Conservation (phyloP, 2,797 vertebrate genomes). For the Balearica regulorum region DNA sequence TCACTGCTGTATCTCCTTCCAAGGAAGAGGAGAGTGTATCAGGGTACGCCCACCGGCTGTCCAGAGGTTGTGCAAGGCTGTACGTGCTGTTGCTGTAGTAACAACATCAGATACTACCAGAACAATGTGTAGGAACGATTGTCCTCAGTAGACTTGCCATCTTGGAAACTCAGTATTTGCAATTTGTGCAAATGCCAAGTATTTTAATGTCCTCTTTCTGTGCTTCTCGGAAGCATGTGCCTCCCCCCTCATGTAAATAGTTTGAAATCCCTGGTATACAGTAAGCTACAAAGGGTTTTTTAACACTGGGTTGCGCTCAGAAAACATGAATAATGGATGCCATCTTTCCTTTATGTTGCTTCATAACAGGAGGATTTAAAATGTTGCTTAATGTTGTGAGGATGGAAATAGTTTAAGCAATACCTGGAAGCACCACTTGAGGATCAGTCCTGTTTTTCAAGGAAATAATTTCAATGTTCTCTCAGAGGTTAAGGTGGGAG, state of each 20-base stretch:
- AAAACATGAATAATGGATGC: not conserved
- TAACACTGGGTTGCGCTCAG: not conserved
- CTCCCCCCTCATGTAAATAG: not conserved
- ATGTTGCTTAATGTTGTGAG: not conserved
- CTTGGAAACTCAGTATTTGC: not conserved
- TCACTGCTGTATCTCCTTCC: not conserved
- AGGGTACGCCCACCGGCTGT: accelerated
- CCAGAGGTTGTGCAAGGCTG: not conserved
- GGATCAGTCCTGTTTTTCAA: not conserved
- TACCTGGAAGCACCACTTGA: not conserved
- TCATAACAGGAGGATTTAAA: slow-evolving; percentile 1
- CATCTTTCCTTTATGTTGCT: not conserved
- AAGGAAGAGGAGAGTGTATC: not conserved
- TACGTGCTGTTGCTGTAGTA: slow-evolving; percentile 29
- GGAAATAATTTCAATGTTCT: not conserved
- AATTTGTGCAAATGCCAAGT: not conserved
- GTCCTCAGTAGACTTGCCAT: not conserved
- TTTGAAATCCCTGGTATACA: not conserved
- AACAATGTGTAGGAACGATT: not conserved
- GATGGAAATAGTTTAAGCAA: not conserved
- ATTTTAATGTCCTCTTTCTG: not conserved
- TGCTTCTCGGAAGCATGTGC: not conserved
- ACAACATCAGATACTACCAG: not conserved
- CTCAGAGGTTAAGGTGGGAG: not conserved
- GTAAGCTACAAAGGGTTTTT: not conserved